These are phyloP conservation scores for Cyprinella venusta DNA, from an alignment of 2,797 vertebrate genomes.

Conservation along the genomic window DNA sequence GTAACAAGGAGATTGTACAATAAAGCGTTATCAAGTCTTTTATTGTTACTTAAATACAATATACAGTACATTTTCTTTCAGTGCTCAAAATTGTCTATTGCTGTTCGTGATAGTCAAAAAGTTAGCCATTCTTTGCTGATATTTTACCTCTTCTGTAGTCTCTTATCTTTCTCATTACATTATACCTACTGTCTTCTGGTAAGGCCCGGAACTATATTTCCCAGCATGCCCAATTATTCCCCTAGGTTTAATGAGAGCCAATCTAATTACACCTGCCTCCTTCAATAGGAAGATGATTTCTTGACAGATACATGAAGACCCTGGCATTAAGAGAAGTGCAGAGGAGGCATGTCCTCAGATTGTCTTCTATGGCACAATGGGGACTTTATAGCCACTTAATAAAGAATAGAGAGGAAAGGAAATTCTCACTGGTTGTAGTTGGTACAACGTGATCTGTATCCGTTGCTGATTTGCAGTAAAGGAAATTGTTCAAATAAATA, in stretches of 20 bases:
- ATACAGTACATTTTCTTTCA: not conserved
- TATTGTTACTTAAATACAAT: not conserved
- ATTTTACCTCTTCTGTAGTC: slow-evolving; percentile 28
- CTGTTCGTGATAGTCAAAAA: not conserved
- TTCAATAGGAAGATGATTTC: slow-evolving; percentile 50
- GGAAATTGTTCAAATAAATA: slow-evolving; percentile 26
- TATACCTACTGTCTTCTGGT: slow-evolving; percentile 56
- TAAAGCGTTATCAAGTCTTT: not conserved
- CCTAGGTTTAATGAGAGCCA: slow-evolving; percentile 53
- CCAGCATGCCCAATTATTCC: slow-evolving; percentile 67
- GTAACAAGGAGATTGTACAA: not conserved
- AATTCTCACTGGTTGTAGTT: not conserved
- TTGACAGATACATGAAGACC: slow-evolving; percentile 53
- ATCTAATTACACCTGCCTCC: slow-evolving; percentile 59
- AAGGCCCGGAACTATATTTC: slow-evolving; percentile 59
- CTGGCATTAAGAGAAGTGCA: slow-evolving; percentile 12
- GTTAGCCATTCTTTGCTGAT: not conserved
- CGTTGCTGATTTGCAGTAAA: slow-evolving; percentile 14
- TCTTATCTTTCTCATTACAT: slow-evolving; percentile 64
- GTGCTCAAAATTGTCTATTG: not conserved
- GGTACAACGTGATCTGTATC: not conserved
- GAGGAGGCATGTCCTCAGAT: slow-evolving; percentile 6
- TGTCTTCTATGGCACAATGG: slow-evolving; percentile 32
- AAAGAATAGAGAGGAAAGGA: not conserved
- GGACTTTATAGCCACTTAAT: slow-evolving; percentile 19